Base-by-base conservation (phyloP, 2,888 invertebrate genomes). In the Taenaris catops region DNA sequence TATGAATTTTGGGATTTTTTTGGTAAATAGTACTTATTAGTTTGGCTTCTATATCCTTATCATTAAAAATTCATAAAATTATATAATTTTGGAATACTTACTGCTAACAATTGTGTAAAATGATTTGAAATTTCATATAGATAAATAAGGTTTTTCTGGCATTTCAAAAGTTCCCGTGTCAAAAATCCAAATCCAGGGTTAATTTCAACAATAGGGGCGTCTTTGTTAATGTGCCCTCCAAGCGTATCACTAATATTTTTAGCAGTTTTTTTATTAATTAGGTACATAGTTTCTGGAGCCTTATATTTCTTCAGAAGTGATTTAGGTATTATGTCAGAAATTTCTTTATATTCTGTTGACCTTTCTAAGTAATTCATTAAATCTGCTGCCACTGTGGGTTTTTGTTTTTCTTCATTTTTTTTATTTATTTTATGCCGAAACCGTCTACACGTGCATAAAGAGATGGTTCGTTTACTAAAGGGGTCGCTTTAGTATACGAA, bases 131-230 rank as follows among this genome's bases (percentile, higher is more conserved):
- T 54, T 70, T 94, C 94, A 56, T 89, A 90, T 37, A 93, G 55
- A 39, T 90, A 69, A 6, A 94, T 69, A 25, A 73, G 63, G 4
- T 80, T 72, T 11, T 89, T 66, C 8, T 81, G 83, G 45, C 62
- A 64, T 3, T 87, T 57, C 2, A 93, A 63, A 16, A 94, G 58
- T 48, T 91, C 80, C 46, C 81, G 63, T 1, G 92, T 91, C 27
- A 94, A 63, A 8, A 90, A 64, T 0, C 94, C 93, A 21, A 90
- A 70, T 0, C 94, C 94, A 0, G 94, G 91, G 71, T 92, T 92
- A 0, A 91, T 78, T 76, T 94, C 94, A n/a, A 91, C 68, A 7
- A 91, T 57, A 1, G 87, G 72, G 6, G 62, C 52, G n/a, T 62
- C 51, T 5, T 57, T 41, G 10, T 49, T 49, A 9, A 88, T 48